Evolutionary conservation across 2,113 vertebrate species (phyloP).

Genomic region (Plecotus auritus): DNA sequence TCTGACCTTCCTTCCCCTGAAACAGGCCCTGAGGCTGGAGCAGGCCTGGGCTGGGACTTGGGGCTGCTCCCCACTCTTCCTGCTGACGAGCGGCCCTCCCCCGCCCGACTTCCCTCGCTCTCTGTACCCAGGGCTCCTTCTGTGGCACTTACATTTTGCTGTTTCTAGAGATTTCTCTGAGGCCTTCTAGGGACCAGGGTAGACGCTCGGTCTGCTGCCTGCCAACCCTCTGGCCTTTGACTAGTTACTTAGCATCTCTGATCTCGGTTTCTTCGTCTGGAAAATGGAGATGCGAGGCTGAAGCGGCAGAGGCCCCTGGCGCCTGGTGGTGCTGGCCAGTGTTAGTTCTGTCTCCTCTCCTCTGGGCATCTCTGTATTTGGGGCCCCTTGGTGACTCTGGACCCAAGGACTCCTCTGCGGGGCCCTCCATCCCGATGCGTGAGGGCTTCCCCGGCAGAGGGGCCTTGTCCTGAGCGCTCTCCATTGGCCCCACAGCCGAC

Average conservation of each 20-base stretch:
- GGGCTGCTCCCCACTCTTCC: not conserved
- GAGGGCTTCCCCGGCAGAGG: not conserved
- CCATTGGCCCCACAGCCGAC: constrained; percentile 79
- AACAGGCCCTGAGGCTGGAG: not conserved
- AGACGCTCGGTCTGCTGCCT: not conserved
- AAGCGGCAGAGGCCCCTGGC: rapidly evolving
- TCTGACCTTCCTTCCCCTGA: not conserved
- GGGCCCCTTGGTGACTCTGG: not conserved
- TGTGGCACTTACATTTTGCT: not conserved
- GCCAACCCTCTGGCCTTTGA: not conserved
- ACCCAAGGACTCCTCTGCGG: not conserved
- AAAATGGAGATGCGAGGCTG: not conserved
- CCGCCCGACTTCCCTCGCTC: not conserved
- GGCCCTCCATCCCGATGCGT: not conserved
- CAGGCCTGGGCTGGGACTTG: not conserved
- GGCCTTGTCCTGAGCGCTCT: not conserved
- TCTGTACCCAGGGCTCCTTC: not conserved
- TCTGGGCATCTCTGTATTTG: rapidly evolving
- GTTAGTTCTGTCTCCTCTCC: not conserved
- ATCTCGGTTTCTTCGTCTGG: not conserved
- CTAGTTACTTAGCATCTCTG: not conserved
- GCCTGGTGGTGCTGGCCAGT: rapidly evolving
- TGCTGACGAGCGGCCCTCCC: not conserved
- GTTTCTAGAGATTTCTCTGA: constrained; percentile 23
- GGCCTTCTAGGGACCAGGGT: not conserved